Conservation (phyloP, 2,797 vertebrate genomes). For the Cuniculus paca region DNA sequence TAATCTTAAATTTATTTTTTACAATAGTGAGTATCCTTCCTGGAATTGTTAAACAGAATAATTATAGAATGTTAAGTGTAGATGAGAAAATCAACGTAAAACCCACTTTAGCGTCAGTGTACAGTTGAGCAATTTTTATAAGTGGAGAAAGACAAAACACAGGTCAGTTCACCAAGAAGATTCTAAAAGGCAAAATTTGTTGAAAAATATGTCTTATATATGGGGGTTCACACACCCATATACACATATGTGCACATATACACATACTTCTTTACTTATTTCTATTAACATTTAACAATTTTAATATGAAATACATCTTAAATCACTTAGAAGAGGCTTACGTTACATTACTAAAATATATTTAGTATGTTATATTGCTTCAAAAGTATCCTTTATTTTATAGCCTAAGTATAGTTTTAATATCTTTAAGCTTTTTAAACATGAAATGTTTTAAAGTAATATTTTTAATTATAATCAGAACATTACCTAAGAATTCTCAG, state of each 20-base stretch:
- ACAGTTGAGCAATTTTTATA: background rate
- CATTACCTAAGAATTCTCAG: background rate
- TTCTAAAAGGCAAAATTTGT: background rate
- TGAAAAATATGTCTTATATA: background rate
- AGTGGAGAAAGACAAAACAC: background rate
- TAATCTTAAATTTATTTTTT: constrained; percentile 1
- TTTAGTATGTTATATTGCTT: background rate
- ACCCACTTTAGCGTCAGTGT: background rate
- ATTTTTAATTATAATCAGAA: constrained; percentile 10
- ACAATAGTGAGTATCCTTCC: background rate
- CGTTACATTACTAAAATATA: constrained; percentile 17
- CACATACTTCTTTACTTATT: background rate
- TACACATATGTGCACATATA: background rate
- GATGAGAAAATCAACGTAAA: background rate
- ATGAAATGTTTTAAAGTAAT: constrained; percentile 17
- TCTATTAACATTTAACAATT: background rate
- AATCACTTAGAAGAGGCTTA: background rate
- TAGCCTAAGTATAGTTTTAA: background rate
- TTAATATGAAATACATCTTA: background rate
- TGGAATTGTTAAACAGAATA: background rate
- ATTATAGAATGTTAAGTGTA: background rate
- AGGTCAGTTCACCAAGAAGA: background rate
- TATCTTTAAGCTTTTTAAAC: background rate
- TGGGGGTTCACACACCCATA: no score
- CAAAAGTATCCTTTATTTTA: background rate